phyloP scores from a whole-genome alignment of 1,140 invertebrate species.

The Hydropsyche tenuis region DNA sequence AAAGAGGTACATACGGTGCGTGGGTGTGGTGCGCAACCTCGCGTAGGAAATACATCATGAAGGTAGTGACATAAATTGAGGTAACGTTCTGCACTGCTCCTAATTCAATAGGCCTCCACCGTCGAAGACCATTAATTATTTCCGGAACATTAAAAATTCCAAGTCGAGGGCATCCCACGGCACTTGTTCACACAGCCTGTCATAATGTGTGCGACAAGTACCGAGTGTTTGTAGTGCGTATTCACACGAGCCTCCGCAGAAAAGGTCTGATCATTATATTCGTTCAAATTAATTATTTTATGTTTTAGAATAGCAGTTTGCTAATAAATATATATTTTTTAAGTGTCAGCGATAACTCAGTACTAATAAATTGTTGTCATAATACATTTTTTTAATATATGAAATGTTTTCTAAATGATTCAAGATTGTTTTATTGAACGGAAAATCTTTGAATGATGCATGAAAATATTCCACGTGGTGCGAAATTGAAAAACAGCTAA shows the following conservation, averaged over 20 bases:
- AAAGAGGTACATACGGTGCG: conserved; percentile 44
- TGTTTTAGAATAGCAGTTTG: no score
- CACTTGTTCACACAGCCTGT: conserved; percentile 44
- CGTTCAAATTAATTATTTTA: no score
- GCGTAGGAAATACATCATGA: conserved; percentile 44
- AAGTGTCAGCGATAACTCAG: no score
- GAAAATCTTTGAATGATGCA: no score
- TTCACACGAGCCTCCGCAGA: neutral
- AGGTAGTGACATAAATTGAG: conserved; percentile 50
- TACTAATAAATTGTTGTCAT: no score
- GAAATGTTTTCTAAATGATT: no score
- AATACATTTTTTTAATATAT: no score
- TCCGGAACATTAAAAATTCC: conserved; percentile 48
- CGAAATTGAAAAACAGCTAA: neutral
- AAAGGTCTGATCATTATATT: neutral
- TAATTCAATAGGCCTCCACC: conserved; percentile 49
- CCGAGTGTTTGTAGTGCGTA: conserved; percentile 3
- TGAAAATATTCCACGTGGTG: no score
- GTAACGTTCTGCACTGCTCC: conserved; percentile 47
- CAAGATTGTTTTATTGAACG: no score
- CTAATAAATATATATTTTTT: no score
- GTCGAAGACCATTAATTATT: conserved; percentile 49
- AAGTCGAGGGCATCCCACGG: conserved; percentile 46
- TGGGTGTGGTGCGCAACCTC: conserved; percentile 39
- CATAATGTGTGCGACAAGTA: conserved; percentile 24